Evolutionary conservation across 2,113 vertebrate genomes (phyloP).

Genomic region (Apus apus): DNA sequence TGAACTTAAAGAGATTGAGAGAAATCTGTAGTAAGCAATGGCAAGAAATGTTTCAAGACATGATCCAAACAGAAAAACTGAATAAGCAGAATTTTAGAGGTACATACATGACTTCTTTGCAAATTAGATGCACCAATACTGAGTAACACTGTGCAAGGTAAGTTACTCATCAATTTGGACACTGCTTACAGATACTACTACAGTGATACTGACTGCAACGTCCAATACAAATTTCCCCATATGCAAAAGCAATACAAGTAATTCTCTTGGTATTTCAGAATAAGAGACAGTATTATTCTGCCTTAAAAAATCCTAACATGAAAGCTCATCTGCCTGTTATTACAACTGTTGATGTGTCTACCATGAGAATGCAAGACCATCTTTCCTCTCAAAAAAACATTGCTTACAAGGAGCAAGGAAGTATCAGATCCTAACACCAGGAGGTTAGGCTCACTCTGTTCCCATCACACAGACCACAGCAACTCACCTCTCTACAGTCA

Average conservation of each 20-base stretch:
- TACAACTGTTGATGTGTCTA: background rate
- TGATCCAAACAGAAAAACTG: background rate
- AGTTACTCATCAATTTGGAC: background rate
- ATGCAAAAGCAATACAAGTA: background rate
- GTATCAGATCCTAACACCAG: background rate
- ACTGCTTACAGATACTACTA: background rate
- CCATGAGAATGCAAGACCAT: background rate
- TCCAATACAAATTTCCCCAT: background rate
- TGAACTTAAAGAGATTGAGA: background rate
- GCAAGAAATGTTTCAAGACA: background rate
- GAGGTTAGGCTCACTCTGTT: background rate
- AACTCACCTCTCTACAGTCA: background rate
- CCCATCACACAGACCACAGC: background rate
- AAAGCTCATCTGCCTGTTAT: background rate
- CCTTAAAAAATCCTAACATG: background rate
- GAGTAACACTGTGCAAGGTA: background rate
- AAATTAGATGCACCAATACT: background rate
- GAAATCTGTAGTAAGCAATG: background rate
- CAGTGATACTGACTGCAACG: background rate
- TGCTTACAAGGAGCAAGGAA: background rate
- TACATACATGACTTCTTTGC: background rate
- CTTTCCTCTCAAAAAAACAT: background rate
- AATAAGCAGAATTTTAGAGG: background rate
- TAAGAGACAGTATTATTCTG: background rate
- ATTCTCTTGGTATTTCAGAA: background rate